Conservation (phyloP, 64 coral and sea anemone genomes). For the Stichodactyla helianthus region DNA sequence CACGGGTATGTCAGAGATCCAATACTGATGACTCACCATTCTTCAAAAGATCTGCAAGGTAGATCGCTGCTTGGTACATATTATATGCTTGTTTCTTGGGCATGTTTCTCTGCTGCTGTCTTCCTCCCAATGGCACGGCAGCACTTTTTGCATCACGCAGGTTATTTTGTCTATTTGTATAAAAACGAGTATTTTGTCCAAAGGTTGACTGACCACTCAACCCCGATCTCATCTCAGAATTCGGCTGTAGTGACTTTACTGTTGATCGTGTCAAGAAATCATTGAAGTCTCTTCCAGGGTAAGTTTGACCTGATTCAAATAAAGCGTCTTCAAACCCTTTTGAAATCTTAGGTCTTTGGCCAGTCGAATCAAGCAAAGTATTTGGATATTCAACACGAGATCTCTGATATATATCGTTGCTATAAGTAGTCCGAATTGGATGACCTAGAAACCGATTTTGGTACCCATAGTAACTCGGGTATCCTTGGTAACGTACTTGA, state of each 20-base stretch:
- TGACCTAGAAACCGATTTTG: background rate
- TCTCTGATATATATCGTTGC: background rate
- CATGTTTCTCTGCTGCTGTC: background rate
- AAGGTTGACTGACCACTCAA: background rate
- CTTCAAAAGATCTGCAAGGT: constrained; percentile 26
- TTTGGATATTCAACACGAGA: background rate
- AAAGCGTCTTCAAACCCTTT: background rate
- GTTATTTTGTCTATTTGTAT: background rate
- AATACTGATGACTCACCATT: background rate
- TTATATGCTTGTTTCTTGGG: background rate
- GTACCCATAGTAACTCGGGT: background rate
- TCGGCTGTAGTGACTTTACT: background rate
- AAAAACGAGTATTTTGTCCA: background rate
- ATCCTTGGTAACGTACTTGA: background rate
- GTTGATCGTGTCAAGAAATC: background rate
- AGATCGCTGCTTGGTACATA: constrained; percentile 26
- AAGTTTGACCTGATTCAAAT: background rate
- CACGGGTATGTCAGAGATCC: no score
- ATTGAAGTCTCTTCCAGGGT: background rate
- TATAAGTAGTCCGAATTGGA: background rate
- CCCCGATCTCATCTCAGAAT: background rate
- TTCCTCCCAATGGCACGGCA: background rate
- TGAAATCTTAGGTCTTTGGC: background rate
- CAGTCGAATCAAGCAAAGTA: background rate
- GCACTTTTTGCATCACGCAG: background rate